A percentile compares a stretch with the other conserved stretches of the same genome.
phyloP scores from a whole-genome alignment of 2,888 invertebrate genomes.

The Ennomos erosarius region DNA sequence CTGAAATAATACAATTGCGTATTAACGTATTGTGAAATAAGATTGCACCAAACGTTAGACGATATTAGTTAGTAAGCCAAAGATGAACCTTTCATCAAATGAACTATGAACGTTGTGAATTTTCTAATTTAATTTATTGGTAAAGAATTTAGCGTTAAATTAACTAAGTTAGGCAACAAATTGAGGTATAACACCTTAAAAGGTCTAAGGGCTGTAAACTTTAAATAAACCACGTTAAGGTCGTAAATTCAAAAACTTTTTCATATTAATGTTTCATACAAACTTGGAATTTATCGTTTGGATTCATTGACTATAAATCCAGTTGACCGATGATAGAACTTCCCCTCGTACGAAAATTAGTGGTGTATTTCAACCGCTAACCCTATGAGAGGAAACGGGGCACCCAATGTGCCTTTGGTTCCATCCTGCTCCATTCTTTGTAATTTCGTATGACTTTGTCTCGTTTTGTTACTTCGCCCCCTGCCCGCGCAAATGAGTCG shows the following conservation, averaged over 20 bases:
- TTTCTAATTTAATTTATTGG: constrained; percentile 66
- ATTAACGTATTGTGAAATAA: constrained; percentile 16
- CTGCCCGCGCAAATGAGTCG: too few relatives aligned
- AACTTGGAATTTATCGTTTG: not conserved
- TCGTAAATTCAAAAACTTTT: not conserved
- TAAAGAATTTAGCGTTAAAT: constrained; percentile 48
- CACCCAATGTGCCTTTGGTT: too few relatives aligned
- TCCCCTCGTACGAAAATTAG: too few relatives aligned
- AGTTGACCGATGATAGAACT: too few relatives aligned
- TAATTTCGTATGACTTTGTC: too few relatives aligned
- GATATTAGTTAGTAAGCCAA: constrained; percentile 75
- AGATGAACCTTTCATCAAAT: constrained; percentile 83
- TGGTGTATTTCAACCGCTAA: too few relatives aligned
- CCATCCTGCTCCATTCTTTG: too few relatives aligned
- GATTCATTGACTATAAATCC: too few relatives aligned
- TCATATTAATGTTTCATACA: too few relatives aligned
- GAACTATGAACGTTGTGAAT: constrained; percentile 73
- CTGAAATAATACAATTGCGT: too few relatives aligned
- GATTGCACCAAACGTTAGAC: constrained; percentile 71
- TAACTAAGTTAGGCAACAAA: constrained; percentile 42
- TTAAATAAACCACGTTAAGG: not conserved
- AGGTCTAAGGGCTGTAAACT: constrained; percentile 26
- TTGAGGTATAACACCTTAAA: constrained; percentile 12
- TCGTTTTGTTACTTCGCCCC: too few relatives aligned
- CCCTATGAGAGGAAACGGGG: too few relatives aligned